These are phyloP conservation scores for Drosophila histrio DNA, from an alignment of 2,888 invertebrate species.

Conservation along the genomic window DNA sequence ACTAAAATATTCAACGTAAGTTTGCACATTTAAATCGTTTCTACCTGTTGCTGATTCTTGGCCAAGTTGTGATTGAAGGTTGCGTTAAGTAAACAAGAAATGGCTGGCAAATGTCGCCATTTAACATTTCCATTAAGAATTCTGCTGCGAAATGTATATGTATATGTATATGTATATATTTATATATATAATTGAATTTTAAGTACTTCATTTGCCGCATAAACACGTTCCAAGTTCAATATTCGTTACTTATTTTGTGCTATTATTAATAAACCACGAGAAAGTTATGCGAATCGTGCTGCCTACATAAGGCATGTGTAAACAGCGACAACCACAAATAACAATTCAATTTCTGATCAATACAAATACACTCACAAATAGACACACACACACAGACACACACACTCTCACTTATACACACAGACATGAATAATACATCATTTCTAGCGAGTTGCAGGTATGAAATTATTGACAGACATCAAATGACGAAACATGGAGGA, in stretches of 20 bases:
- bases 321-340: slow-evolving; percentile 54
- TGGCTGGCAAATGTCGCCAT: slow-evolving; percentile 21
- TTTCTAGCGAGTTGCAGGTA: slow-evolving; percentile 53
- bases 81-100: slow-evolving; percentile 26
- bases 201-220: slow-evolving; percentile 75
- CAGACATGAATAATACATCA: slow-evolving; percentile 62
- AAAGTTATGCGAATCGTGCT: slow-evolving; percentile 29
- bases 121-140: slow-evolving; percentile 52
- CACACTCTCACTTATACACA: slow-evolving; percentile 1
- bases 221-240: slow-evolving; percentile 64
- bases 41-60: slow-evolving; percentile 28
- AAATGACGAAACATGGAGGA: slow-evolving; percentile 32
- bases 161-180: slow-evolving; percentile 58
- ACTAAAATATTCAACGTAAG: slow-evolving; percentile 2
- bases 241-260: slow-evolving; percentile 27
- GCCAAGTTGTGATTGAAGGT: not conserved
- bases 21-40: not conserved
- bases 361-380: slow-evolving; percentile 52
- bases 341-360: slow-evolving; percentile 73
- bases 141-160: slow-evolving; percentile 37
- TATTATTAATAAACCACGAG: slow-evolving; percentile 43
- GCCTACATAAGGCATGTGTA: slow-evolving; percentile 46
- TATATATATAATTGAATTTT: slow-evolving; percentile 69
- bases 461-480: slow-evolving; percentile 58
- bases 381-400: slow-evolving; percentile 13